Conservation (phyloP, 2,888 invertebrate genomes). For the Epinotia ramella region DNA sequence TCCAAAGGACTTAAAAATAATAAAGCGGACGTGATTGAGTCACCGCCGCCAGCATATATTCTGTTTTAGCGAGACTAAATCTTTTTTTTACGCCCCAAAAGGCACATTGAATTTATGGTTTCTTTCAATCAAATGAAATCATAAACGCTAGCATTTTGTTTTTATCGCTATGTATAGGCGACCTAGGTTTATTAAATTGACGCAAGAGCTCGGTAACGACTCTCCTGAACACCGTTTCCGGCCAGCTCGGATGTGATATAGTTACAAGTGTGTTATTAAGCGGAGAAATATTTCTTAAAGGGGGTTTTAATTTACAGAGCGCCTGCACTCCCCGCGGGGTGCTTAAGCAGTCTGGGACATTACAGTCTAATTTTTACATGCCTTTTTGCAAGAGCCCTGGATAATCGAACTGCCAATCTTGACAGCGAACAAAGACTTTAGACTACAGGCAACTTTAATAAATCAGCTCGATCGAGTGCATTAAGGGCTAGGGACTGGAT, state of each 20-base stretch:
- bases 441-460: slow-evolving; percentile 70
- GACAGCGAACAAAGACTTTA: slow-evolving; percentile 68
- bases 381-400: slow-evolving; percentile 74
- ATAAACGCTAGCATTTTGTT: neutral
- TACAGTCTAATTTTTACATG: slow-evolving; percentile 79
- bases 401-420: slow-evolving; percentile 84
- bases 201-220: slow-evolving; percentile 26
- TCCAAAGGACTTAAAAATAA: slow-evolving; percentile 80
- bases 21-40: slow-evolving; percentile 71
- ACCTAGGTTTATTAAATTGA: slow-evolving; percentile 12
- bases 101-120: neutral
- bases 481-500: slow-evolving; percentile 26
- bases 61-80: neutral
- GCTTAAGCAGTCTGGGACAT: slow-evolving; percentile 80
- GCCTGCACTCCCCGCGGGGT: slow-evolving; percentile 70
- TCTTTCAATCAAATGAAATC: neutral
- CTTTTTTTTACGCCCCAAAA: neutral
- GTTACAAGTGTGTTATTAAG: slow-evolving; percentile 44
- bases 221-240: slow-evolving; percentile 11
- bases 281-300: slow-evolving; percentile 65
- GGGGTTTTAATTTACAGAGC: slow-evolving; percentile 69
- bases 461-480: slow-evolving; percentile 54
- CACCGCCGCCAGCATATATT: slow-evolving; percentile 33
- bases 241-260: slow-evolving; percentile 41
- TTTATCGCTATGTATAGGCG: no score